A percentile compares a stretch with the other conserved stretches of the same genome.
phyloP scores from a whole-genome alignment of 1,140 invertebrate species.

The Amphibalanus amphitrite region DNA sequence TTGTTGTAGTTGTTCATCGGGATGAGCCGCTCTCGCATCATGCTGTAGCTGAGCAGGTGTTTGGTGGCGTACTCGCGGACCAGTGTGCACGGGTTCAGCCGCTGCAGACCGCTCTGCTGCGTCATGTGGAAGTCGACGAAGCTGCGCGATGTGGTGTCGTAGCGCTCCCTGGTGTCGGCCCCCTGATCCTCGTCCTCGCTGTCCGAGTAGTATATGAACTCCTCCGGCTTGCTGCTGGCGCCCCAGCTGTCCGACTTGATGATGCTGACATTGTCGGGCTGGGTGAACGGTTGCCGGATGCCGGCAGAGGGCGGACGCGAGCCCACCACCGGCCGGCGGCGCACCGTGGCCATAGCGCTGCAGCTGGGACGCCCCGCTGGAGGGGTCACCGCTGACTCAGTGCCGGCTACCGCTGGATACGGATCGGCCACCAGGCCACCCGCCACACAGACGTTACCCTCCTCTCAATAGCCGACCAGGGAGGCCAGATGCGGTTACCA shows the following conservation, averaged over 20 bases:
- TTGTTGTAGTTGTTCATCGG: constrained; percentile 78
- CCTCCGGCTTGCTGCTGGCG: not conserved
- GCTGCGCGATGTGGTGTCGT: too few species aligned
- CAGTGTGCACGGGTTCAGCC: not conserved
- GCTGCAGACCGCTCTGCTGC: not conserved
- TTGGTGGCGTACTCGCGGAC: constrained; percentile 15
- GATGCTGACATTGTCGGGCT: not conserved
- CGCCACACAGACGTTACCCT: too few species aligned
- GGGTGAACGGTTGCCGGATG: not conserved
- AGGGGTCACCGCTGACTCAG: too few species aligned
- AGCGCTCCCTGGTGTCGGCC: not conserved
- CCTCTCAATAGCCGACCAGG: too few species aligned
- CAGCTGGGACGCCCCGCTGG: too few species aligned
- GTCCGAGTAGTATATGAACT: constrained; percentile 3
- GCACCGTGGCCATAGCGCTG: not conserved
- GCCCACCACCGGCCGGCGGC: not conserved
- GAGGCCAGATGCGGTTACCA: too few species aligned
- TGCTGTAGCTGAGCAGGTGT: constrained; percentile 73
- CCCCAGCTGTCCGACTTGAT: not conserved
- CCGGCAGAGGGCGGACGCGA: not conserved
- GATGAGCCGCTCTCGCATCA: constrained; percentile 66
- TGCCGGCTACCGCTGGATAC: too few species aligned
- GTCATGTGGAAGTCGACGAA: not conserved
- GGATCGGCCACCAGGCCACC: too few species aligned
- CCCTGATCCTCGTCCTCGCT: not conserved